Percentiles rank a stretch among this genome's conserved stretches.
Evolutionary conservation across 2,113 vertebrate species (phyloP).

Genomic region (Corythornis vintsioides): DNA sequence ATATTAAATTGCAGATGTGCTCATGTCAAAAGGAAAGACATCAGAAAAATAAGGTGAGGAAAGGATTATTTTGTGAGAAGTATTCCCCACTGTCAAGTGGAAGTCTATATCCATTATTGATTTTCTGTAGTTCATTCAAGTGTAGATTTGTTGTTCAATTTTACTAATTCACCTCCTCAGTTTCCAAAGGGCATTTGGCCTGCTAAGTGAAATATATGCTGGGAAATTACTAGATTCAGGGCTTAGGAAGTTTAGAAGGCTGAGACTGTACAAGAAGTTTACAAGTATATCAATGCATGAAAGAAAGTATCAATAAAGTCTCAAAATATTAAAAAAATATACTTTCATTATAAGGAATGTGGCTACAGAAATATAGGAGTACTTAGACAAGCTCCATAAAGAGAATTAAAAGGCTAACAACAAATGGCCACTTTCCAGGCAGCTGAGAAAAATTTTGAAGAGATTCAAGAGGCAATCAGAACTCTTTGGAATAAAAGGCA

Average conservation of each 20-base stretch:
- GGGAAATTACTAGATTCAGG: background rate
- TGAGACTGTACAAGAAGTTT: background rate
- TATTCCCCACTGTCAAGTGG: background rate
- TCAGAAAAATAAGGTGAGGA: background rate
- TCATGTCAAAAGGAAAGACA: background rate
- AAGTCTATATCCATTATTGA: background rate
- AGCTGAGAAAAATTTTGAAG: slow-evolving; percentile 35
- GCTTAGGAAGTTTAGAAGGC: background rate
- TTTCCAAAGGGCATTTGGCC: background rate
- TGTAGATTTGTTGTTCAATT: background rate
- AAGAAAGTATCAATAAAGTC: background rate
- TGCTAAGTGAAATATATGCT: background rate
- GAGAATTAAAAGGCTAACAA: slow-evolving; percentile 27
- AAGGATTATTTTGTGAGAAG: background rate
- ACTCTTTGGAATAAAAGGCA: slow-evolving; percentile 38
- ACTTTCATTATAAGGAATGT: background rate
- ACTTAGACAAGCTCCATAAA: background rate
- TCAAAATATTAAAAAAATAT: background rate
- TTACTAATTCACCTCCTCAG: background rate
- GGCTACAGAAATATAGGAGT: background rate
- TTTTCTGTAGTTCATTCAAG: background rate
- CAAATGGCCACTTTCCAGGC: slow-evolving; percentile 32
- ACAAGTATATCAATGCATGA: background rate
- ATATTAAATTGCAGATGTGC: background rate
- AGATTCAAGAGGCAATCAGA: slow-evolving; percentile 44